phyloP scores from a whole-genome alignment of 2,888 invertebrate genomes.

The Urechis unicinctus region DNA sequence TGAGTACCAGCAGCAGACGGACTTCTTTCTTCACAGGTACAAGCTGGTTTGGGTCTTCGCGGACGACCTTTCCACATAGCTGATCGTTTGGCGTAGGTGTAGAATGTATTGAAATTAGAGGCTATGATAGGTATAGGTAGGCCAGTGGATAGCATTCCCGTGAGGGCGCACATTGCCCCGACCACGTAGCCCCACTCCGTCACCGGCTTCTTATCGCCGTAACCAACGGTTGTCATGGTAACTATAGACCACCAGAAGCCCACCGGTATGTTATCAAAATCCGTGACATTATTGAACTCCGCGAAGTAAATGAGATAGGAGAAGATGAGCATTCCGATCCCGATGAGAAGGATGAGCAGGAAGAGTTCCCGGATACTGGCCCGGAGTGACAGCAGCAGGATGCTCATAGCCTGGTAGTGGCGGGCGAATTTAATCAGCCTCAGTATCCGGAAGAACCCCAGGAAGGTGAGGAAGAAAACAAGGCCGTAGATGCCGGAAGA shows the following conservation, averaged over 20 bases:
- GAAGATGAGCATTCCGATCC: constrained; percentile 17
- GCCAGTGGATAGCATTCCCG: constrained; percentile 29
- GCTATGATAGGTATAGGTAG: constrained; percentile 37
- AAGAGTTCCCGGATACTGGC: constrained; percentile 16
- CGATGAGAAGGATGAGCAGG: constrained; percentile 14
- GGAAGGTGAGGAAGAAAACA: constrained; percentile 7
- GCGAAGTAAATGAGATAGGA: constrained; percentile 16
- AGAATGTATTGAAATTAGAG: constrained; percentile 28
- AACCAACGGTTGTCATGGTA: constrained; percentile 34
- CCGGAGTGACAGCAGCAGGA: constrained; percentile 13
- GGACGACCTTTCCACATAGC: too few relatives aligned
- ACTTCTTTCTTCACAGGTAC: too few relatives aligned
- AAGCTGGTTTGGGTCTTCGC: too few relatives aligned
- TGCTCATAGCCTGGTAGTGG: constrained; percentile 10
- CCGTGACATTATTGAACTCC: constrained; percentile 11
- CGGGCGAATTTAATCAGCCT: constrained; percentile 16
- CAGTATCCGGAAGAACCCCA: constrained; percentile 11
- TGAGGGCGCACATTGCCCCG: constrained; percentile 29
- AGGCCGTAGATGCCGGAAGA: neutral
- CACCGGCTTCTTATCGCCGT: constrained; percentile 29
- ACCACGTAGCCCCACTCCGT: constrained; percentile 26
- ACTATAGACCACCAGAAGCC: constrained; percentile 31
- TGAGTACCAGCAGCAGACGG: too few relatives aligned
- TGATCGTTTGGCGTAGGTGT: constrained; percentile 20
- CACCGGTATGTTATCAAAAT: constrained; percentile 20